Conservation (phyloP, 2,888 invertebrate species). For the Sphaerophoria rueppellii region DNA sequence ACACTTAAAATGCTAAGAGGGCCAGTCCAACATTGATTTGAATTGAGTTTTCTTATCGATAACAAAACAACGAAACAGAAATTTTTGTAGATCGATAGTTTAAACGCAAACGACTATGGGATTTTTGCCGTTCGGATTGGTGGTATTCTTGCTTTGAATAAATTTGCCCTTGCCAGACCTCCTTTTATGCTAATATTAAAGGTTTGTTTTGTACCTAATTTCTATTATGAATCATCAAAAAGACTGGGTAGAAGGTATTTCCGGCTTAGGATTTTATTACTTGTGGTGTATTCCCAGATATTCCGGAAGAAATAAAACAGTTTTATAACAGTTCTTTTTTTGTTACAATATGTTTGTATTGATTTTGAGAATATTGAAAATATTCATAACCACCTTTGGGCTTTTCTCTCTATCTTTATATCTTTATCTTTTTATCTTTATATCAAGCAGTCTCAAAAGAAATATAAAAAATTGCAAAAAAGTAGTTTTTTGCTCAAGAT, state of each 20-base stretch:
- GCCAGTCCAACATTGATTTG: background rate
- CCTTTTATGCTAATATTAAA: background rate
- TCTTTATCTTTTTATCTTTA: too few relatives aligned
- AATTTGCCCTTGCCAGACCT: background rate
- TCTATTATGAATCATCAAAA: background rate
- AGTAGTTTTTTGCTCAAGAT: too few relatives aligned
- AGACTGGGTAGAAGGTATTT: background rate
- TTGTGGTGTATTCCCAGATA: background rate
- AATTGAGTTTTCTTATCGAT: background rate
- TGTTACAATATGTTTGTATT: too few relatives aligned
- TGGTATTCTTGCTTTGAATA: conserved; percentile 31
- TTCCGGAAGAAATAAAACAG: background rate
- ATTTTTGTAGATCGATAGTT: background rate
- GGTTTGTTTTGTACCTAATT: background rate
- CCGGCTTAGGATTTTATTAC: background rate
- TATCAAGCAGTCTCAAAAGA: too few relatives aligned
- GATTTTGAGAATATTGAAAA: too few relatives aligned
- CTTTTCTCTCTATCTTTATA: too few relatives aligned
- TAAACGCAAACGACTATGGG: conserved; percentile 15
- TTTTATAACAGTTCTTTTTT: too few relatives aligned
- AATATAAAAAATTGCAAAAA: too few relatives aligned
- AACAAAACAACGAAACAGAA: too few relatives aligned
- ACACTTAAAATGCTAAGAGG: too few relatives aligned
- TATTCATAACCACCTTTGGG: too few relatives aligned
- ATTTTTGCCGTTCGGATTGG: conserved; percentile 43